Conservation (phyloP, 1,140 invertebrate genomes). For the Lepeophtheirus salmonis region DNA sequence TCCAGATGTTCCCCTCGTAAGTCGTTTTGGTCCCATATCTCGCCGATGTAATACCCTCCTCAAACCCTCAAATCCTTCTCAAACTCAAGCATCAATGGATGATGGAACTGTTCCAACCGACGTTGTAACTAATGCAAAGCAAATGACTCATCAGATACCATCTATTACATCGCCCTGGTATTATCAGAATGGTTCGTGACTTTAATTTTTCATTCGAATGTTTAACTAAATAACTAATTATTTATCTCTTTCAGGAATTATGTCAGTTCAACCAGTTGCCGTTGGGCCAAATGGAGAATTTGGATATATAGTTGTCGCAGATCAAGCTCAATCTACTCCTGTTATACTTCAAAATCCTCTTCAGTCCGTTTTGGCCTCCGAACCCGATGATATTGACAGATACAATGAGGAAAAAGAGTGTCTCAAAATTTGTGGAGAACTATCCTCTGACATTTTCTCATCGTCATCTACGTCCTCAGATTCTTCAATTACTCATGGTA, state of each 20-base stretch:
- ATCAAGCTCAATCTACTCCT: neutral
- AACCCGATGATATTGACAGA: neutral
- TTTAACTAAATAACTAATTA: too few relatives aligned
- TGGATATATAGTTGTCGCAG: neutral
- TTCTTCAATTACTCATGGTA: neutral
- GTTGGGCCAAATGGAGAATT: slow-evolving; percentile 12
- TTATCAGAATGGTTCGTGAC: slow-evolving; percentile 1
- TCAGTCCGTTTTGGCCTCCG: neutral
- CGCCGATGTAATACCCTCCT: neutral
- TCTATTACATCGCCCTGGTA: slow-evolving; percentile 1
- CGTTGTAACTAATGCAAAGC: slow-evolving; percentile 8
- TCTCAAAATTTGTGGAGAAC: neutral
- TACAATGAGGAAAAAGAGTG: neutral
- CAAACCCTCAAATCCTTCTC: neutral
- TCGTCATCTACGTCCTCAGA: neutral
- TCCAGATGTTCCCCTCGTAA: slow-evolving; percentile 4
- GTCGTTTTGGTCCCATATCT: slow-evolving; percentile 12
- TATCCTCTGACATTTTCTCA: neutral
- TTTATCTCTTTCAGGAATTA: neutral
- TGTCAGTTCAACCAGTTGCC: slow-evolving; percentile 8
- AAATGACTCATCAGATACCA: slow-evolving; percentile 3
- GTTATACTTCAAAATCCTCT: neutral
- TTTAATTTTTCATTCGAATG: too few relatives aligned
- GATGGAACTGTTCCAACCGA: slow-evolving; percentile 6
- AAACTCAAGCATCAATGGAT: slow-evolving; percentile 11